These are phyloP conservation scores for Hoplodrina blanda DNA, from an alignment of 2,888 invertebrate genomes.

Conservation along the genomic window DNA sequence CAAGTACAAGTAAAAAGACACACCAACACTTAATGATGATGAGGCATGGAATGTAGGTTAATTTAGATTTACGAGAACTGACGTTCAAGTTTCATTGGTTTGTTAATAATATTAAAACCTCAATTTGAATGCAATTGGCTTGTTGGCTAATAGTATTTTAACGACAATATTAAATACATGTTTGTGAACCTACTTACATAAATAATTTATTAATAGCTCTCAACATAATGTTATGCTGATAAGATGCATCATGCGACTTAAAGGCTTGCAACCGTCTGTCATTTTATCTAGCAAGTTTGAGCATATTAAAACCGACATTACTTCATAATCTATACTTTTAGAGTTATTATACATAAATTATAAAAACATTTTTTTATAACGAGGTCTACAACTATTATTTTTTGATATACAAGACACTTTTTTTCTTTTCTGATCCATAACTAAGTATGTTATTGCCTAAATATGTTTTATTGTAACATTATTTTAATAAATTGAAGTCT, in stretches of 20 bases:
- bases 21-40: too few relatives aligned
- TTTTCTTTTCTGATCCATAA: too few relatives aligned
- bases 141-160: conserved; percentile 1
- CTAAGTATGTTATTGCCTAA: too few relatives aligned
- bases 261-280: conserved; percentile 26
- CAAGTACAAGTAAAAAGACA: too few relatives aligned
- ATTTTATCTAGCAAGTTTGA: conserved; percentile 13
- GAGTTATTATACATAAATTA: neutral
- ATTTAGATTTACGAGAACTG: neutral
- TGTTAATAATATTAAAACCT: neutral
- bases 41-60: neutral
- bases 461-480: too few relatives aligned
- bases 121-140: neutral
- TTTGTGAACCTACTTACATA: too few relatives aligned
- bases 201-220: neutral
- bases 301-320: neutral
- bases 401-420: neutral
- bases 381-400: neutral
- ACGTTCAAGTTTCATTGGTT: neutral
- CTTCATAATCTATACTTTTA: conserved; percentile 3
- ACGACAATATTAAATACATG: neutral
- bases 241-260: neutral
- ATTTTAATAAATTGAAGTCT: too few relatives aligned
- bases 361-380: neutral
- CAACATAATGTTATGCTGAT: neutral